A percentile compares a stretch with the other conserved stretches of the same genome.
phyloP scores from a whole-genome alignment of 1,140 invertebrate species.

The Schlechtendalia chinensis region DNA sequence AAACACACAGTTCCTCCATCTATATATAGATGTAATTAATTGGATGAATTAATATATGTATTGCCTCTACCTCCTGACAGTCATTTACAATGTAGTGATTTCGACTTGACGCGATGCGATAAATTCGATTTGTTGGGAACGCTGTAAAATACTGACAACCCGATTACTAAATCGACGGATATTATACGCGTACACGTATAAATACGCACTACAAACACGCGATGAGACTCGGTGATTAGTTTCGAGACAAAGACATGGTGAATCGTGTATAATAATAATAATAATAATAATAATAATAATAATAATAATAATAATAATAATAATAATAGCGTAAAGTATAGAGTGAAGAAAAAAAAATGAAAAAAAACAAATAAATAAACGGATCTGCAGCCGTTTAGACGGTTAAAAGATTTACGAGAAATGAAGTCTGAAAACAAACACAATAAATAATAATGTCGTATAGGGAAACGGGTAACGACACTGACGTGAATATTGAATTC shows the following conservation, averaged over 20 bases:
- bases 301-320: too few relatives aligned
- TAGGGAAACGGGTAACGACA: too few relatives aligned
- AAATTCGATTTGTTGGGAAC: slow-evolving; percentile 6
- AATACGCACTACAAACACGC: neutral
- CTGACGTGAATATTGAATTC: too few relatives aligned
- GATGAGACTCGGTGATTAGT: slow-evolving; percentile 9
- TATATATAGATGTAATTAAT: neutral
- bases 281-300: neutral
- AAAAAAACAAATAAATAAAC: too few relatives aligned
- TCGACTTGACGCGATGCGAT: neutral
- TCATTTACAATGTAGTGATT: neutral
- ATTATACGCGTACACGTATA: neutral
- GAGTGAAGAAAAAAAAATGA: too few relatives aligned
- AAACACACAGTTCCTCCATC: neutral
- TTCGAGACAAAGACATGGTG: neutral
- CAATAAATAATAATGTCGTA: neutral
- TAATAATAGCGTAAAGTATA: too few relatives aligned
- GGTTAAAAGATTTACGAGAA: slow-evolving; percentile 9
- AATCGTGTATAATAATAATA: neutral
- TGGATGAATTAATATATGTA: neutral
- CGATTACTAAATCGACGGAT: neutral
- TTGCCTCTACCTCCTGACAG: neutral
- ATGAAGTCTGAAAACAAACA: neutral
- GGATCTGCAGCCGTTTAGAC: neutral
- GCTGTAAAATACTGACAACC: slow-evolving; percentile 16